Base-by-base conservation (phyloP, 2,797 vertebrate genomes). In the Pachyuromys duprasi region DNA sequence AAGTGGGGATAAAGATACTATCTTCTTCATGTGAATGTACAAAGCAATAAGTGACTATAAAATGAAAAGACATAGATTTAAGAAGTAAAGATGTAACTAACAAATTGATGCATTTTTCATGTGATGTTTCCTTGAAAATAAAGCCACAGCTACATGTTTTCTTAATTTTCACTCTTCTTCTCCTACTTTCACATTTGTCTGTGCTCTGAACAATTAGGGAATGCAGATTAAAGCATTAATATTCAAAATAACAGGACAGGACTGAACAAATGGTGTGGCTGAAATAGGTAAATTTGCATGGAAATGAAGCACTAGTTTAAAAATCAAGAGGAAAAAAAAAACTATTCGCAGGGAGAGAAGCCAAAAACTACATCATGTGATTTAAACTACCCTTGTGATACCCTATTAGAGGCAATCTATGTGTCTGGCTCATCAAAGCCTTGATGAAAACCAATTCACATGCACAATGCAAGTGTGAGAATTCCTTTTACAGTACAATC, bases 221-320 rank as follows among this genome's bases (percentile, higher is more conserved):
- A 65, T 33, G 8, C 0, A 60, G 33, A 55, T 42, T 39, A 84
- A 93, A 36, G 17, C 15, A 18, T 28, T 93, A 84, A 87, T 90
- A 87, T 63, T 81, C 18, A 86, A 91, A 92, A 88, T 45, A 82
- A 42, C 75, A 49, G 78, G 39, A 72, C 39, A 31, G 24, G 28
- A 0, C 2, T 78, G 8, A 84, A 83, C 55, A 94, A 95, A 95
- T 42, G 3, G 53, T 7, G 82, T 5, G 14, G 22, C 14, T 94
- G n/a, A 91, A 89, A 89, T 39, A 84, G 69, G 22, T 53, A 91
- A 75, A 76, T 94, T 87, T 93, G 39, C 33, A 18, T 39, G 49
- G 45, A 60, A 86, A 93, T 75, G 15, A 3, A 49, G 2, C 57
- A 6, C 2, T 24, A 65, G 57, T 36, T 39, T 79, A 81, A 91